phyloP scores from a whole-genome alignment of 2,113 vertebrate species.

The Platichthys flesus region DNA sequence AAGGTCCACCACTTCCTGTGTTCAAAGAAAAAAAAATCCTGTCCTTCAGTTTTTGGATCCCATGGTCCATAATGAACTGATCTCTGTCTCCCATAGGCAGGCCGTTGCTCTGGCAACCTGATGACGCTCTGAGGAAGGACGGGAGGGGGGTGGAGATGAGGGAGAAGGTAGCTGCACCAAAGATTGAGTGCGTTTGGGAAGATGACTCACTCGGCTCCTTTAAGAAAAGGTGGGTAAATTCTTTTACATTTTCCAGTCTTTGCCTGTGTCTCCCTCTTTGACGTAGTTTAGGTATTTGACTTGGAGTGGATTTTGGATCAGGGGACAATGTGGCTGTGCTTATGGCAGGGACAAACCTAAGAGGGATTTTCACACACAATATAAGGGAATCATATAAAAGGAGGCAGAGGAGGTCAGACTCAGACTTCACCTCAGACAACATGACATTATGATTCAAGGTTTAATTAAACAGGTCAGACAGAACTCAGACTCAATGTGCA shows the following conservation, averaged over 20 bases:
- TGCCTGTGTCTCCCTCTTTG: background rate
- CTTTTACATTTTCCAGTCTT: background rate
- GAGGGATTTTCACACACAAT: background rate
- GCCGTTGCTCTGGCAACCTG: slow-evolving; percentile 76
- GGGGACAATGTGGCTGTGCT: background rate
- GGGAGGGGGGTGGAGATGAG: slow-evolving; percentile 56
- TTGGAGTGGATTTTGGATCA: background rate
- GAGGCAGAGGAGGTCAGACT: background rate
- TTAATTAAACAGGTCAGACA: background rate
- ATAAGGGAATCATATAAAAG: background rate
- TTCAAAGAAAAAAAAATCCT: slow-evolving; percentile 47
- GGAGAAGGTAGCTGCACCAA: slow-evolving; percentile 64
- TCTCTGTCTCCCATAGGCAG: slow-evolving; percentile 78
- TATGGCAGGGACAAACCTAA: background rate
- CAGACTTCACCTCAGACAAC: background rate
- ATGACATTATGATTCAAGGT: slow-evolving; percentile 18
- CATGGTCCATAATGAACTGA: slow-evolving; percentile 77
- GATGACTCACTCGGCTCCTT: slow-evolving; percentile 48
- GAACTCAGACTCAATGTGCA: slow-evolving; percentile 33
- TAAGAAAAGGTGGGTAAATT: background rate
- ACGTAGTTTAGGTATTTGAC: background rate
- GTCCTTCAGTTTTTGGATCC: slow-evolving; percentile 77
- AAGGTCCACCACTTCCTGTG: slow-evolving; percentile 67
- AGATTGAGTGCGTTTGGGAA: slow-evolving; percentile 27
- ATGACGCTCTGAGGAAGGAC: slow-evolving; percentile 78